Evolutionary conservation across 2,888 invertebrate genomes (phyloP).

Genomic region (Axea sp.): DNA sequence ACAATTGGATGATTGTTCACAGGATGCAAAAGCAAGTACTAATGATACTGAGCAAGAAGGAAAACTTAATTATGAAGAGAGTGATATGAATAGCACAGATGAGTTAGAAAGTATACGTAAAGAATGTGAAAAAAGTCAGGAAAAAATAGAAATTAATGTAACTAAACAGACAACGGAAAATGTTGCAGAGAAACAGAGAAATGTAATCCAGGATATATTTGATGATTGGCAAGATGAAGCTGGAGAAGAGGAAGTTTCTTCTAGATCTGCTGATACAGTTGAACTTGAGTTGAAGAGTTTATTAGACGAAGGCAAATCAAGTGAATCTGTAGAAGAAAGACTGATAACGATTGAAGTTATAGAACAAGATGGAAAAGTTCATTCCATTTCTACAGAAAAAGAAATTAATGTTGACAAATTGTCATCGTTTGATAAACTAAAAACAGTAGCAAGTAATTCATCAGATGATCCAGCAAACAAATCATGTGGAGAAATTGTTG

Average conservation of each 20-base stretch:
- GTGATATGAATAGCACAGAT: constrained; percentile 28
- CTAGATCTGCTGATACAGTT: constrained; percentile 69
- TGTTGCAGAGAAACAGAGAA: constrained; percentile 67
- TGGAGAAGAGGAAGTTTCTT: constrained; percentile 66
- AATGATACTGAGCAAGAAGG: not conserved
- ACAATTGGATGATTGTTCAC: constrained; percentile 27
- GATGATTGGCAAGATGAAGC: constrained; percentile 78
- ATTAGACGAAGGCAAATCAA: constrained; percentile 70
- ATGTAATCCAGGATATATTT: constrained; percentile 77
- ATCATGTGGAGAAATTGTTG: constrained; percentile 58
- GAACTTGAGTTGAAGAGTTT: constrained; percentile 74
- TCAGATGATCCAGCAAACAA: constrained; percentile 43
- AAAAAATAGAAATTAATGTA: not conserved
- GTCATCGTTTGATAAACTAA: not conserved
- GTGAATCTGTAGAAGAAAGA: constrained; percentile 46
- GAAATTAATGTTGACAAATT: constrained; percentile 6
- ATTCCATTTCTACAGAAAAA: constrained; percentile 41
- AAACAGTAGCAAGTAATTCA: constrained; percentile 13
- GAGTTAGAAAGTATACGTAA: constrained; percentile 45
- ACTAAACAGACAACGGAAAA: not conserved
- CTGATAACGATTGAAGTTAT: constrained; percentile 38
- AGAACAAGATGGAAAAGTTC: constrained; percentile 43
- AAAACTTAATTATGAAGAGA: not conserved
- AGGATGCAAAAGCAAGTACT: not conserved
- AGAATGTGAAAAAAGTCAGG: constrained; percentile 23